Evolutionary conservation across 2,888 invertebrate genomes (phyloP).

Genomic region (Mythimna pallens): DNA sequence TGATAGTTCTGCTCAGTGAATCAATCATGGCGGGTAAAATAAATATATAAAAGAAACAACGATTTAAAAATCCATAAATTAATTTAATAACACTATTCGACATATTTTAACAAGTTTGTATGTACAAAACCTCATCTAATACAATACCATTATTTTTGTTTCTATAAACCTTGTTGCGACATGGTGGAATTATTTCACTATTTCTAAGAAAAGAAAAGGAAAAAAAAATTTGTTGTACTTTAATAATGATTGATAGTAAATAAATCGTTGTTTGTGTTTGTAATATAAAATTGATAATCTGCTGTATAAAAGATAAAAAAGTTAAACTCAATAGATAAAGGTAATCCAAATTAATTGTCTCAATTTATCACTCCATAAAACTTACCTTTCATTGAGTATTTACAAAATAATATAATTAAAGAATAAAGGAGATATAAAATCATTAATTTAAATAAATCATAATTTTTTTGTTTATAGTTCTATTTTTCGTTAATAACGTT

Average conservation of each 20-base stretch:
- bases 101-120: slow-evolving; percentile 88
- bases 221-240: neutral
- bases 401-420: neutral
- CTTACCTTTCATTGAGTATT: neutral
- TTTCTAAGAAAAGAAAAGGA: neutral
- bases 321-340: neutral
- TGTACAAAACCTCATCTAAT: slow-evolving; percentile 84
- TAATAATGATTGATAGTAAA: neutral
- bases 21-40: too few relatives aligned
- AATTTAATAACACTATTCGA: slow-evolving; percentile 89
- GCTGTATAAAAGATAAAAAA: neutral
- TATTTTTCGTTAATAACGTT: slow-evolving; percentile 9
- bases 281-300: neutral
- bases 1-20: too few relatives aligned
- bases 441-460: neutral
- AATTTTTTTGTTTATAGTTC: neutral
- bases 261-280: neutral
- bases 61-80: slow-evolving; percentile 88
- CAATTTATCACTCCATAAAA: neutral
- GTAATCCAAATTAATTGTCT: neutral
- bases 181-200: slow-evolving; percentile 44
- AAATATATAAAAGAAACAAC: slow-evolving; percentile 60
- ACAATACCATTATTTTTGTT: slow-evolving; percentile 66
- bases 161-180: slow-evolving; percentile 62
- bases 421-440: neutral